These are phyloP conservation scores for Labrus mixtus DNA, from an alignment of 2,113 vertebrate species.

Conservation along the genomic window DNA sequence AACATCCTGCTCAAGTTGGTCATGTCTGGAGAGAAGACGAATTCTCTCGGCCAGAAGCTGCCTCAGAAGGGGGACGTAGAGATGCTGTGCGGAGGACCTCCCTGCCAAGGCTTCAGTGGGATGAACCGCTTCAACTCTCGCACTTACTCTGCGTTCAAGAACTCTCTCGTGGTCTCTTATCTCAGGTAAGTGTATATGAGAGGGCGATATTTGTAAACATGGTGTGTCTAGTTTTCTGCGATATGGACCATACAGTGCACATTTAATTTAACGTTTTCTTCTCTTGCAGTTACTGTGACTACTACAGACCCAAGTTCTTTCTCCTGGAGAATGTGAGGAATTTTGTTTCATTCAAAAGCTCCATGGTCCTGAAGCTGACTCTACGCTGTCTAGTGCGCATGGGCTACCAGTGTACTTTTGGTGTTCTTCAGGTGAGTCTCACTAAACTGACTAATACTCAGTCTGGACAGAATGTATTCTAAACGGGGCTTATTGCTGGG, in stretches of 20 bases:
- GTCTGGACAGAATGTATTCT: background rate
- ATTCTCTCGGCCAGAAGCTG: constrained; percentile 91
- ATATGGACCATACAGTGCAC: background rate
- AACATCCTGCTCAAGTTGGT: constrained; percentile 95
- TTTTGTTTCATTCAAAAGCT: constrained; percentile 96
- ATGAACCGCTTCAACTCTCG: constrained; percentile 99
- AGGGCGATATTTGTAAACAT: background rate
- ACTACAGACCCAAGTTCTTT: constrained; percentile 95
- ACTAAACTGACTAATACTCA: background rate
- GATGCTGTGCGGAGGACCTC: constrained; percentile 95
- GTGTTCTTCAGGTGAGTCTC: constrained; percentile 91
- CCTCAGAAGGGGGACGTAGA: constrained; percentile 97
- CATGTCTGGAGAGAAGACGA: constrained; percentile 93
- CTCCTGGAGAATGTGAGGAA: constrained; percentile 96
- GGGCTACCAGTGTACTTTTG: constrained; percentile 98
- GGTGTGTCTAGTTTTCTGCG: background rate
- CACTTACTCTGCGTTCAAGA: constrained; percentile 98
- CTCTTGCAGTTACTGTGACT: constrained; percentile 92
- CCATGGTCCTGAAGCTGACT: constrained; percentile 97
- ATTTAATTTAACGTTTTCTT: background rate
- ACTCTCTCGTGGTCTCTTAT: constrained; percentile 96
- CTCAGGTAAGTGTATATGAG: constrained; percentile 85
- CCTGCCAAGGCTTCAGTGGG: constrained; percentile 97
- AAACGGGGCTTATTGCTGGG: no score
- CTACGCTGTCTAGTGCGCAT: constrained; percentile 95